Evolutionary conservation across 2,113 vertebrate genomes (phyloP).

Genomic region (Chascanopsetta lugubris): DNA sequence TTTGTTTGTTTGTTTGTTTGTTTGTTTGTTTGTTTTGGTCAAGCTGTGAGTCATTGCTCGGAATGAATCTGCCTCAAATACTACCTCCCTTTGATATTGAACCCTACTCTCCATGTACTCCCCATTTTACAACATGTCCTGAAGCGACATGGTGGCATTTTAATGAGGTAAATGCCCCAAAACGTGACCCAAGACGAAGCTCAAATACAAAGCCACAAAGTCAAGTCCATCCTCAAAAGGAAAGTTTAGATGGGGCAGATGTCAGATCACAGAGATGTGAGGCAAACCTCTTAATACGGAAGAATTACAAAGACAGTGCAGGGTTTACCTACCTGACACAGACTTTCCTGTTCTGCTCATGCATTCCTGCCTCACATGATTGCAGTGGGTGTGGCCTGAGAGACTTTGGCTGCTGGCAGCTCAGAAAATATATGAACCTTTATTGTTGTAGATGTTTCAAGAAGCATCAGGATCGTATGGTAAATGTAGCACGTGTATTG

Average conservation of each 20-base stretch:
- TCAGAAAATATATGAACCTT: constrained; percentile 71
- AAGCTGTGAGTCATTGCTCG: constrained; percentile 83
- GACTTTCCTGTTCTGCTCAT: constrained; percentile 84
- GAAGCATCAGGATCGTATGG: constrained; percentile 63
- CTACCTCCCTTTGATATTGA: constrained; percentile 74
- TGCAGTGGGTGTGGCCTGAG: constrained; percentile 82
- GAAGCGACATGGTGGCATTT: constrained; percentile 8
- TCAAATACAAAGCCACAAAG: constrained; percentile 16
- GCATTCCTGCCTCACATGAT: constrained; percentile 83
- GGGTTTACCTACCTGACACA: constrained; percentile 72
- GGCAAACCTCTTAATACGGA: constrained; percentile 67
- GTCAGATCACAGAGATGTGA: constrained; percentile 42
- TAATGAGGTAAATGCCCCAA: constrained; percentile 1
- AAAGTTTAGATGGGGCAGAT: constrained; percentile 44
- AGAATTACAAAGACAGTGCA: constrained; percentile 63
- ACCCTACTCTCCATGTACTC: constrained; percentile 43
- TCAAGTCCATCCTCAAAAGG: constrained; percentile 41
- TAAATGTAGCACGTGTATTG: constrained; percentile 79
- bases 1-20: no score
- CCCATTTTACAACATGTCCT: constrained; percentile 18
- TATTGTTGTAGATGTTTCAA: constrained; percentile 76
- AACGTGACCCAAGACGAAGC: constrained; percentile 14
- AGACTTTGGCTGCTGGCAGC: constrained; percentile 83
- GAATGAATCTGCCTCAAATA: constrained; percentile 66
- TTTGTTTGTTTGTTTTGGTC: constrained; percentile 64